Conservation (phyloP, 2,888 invertebrate genomes). For the Drosophila macrospina region DNA sequence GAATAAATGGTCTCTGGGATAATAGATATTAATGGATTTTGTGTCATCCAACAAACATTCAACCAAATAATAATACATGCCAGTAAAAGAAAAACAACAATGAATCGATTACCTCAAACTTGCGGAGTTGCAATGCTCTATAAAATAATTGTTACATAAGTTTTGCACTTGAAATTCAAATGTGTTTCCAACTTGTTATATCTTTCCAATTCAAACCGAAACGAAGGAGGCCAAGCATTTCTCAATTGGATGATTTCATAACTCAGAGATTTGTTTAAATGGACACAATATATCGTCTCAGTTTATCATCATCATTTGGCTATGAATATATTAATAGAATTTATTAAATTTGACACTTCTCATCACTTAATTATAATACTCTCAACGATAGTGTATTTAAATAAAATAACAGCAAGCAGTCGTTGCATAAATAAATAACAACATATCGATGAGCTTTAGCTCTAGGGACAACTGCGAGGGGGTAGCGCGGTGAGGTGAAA, state of each 20-base stretch:
- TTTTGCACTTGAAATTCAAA: too few relatives aligned
- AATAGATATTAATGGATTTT: slow-evolving; percentile 78
- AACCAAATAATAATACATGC: slow-evolving; percentile 47
- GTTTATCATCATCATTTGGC: not conserved
- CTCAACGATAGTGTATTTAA: slow-evolving; percentile 21
- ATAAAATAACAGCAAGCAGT: slow-evolving; percentile 47
- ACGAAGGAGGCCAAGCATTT: too few relatives aligned
- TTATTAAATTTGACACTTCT: not conserved
- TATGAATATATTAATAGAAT: not conserved
- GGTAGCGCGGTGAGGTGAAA: not conserved
- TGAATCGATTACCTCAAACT: not conserved
- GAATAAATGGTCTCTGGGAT: slow-evolving; percentile 55
- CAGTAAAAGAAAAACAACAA: slow-evolving; percentile 28
- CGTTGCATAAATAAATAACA: slow-evolving; percentile 70
- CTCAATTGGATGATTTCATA: not conserved
- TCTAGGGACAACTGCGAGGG: slow-evolving; percentile 7
- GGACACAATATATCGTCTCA: not conserved
- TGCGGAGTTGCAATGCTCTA: not conserved
- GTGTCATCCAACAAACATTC: slow-evolving; percentile 44
- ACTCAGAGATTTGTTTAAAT: not conserved
- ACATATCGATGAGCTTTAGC: slow-evolving; percentile 43
- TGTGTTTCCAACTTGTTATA: too few relatives aligned
- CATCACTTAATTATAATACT: slow-evolving; percentile 13
- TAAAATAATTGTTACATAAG: not conserved
- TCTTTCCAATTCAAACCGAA: too few relatives aligned